Conservation (phyloP, 2,888 invertebrate genomes). For the Diloba caeruleocephala region DNA sequence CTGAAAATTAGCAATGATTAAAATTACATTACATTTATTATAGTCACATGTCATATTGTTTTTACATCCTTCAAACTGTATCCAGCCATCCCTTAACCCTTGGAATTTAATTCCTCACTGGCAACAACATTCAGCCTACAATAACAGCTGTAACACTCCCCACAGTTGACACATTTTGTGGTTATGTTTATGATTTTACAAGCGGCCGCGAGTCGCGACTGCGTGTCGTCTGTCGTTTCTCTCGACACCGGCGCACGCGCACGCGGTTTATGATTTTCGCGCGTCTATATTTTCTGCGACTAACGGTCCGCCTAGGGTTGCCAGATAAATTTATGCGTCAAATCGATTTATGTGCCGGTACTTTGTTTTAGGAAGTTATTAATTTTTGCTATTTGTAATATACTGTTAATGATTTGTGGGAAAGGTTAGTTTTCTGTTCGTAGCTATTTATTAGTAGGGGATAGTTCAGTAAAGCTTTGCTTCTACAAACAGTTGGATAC, state of each 20-base stretch:
- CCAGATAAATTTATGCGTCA: slow-evolving; percentile 64
- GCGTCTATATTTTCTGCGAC: slow-evolving; percentile 71
- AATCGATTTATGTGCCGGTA: slow-evolving; percentile 36
- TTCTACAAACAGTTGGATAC: too few species aligned
- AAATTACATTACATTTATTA: too few species aligned
- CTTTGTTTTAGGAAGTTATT: slow-evolving; percentile 37
- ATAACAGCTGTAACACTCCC: slow-evolving; percentile 45
- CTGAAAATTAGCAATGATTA: too few species aligned
- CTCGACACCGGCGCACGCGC: slow-evolving; percentile 54
- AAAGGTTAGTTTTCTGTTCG: slow-evolving; percentile 1
- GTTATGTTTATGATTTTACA: slow-evolving; percentile 58
- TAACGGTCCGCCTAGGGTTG: slow-evolving; percentile 70
- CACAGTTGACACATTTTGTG: slow-evolving; percentile 52
- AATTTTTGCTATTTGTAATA: slow-evolving; percentile 28
- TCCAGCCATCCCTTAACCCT: slow-evolving; percentile 5
- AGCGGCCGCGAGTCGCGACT: slow-evolving; percentile 38
- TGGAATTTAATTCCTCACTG: slow-evolving; percentile 27
- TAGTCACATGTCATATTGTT: too few species aligned
- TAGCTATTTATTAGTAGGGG: neutral
- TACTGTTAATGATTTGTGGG: slow-evolving; percentile 8
- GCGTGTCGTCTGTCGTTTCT: slow-evolving; percentile 54
- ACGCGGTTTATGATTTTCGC: slow-evolving; percentile 77
- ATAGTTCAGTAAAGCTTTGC: neutral
- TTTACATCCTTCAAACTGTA: neutral
- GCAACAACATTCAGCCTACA: slow-evolving; percentile 34